Evolutionary conservation across 2,888 invertebrate genomes (phyloP).

Genomic region (Stegophylla sp.): DNA sequence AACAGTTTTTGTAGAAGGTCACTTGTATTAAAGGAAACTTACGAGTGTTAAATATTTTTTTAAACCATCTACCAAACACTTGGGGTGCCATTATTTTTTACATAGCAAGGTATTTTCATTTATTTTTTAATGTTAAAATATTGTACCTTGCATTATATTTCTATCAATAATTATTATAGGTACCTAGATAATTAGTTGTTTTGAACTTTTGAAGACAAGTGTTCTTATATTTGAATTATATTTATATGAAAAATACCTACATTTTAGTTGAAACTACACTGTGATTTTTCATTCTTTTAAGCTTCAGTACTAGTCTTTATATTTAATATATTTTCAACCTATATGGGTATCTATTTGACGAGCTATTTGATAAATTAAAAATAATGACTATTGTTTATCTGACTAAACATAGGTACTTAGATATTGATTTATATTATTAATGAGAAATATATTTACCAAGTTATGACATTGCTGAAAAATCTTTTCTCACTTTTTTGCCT

Average conservation of each 20-base stretch:
- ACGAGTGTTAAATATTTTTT: not conserved
- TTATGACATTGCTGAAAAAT: not conserved
- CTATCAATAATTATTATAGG: not conserved
- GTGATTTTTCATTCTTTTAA: not conserved
- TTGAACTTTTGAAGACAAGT: not conserved
- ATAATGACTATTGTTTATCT: not conserved
- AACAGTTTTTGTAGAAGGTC: not conserved
- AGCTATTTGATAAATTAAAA: conserved; percentile 14
- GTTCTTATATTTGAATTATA: not conserved
- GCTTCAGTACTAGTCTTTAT: not conserved
- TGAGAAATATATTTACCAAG: not conserved
- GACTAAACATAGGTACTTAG: not conserved
- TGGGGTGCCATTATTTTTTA: not conserved
- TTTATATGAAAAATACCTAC: not conserved
- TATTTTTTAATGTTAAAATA: not conserved
- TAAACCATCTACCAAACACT: not conserved
- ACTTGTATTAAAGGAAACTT: not conserved
- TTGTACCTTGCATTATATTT: too few relatives aligned
- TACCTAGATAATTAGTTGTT: not conserved
- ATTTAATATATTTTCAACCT: not conserved
- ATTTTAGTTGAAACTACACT: not conserved
- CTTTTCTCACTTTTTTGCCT: not conserved
- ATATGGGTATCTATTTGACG: too few relatives aligned
- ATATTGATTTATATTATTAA: not conserved
- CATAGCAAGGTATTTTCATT: not conserved